Base-by-base conservation (phyloP, 64 coral and sea anemone species). In the Hydrozoanthus tunicans region DNA sequence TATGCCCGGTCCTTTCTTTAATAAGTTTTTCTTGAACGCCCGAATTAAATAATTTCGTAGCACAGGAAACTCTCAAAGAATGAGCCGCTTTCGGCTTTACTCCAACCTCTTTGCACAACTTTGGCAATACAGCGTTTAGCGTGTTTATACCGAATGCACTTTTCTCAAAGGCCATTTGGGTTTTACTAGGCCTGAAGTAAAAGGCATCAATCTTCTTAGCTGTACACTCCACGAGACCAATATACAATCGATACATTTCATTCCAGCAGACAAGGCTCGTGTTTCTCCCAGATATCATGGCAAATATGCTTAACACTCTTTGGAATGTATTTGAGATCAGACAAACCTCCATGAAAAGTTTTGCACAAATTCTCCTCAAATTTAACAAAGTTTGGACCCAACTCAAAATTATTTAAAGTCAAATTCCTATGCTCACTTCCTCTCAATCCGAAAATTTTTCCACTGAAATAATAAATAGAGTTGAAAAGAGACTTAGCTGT, bases 321-420 rank as follows among this genome's bases (percentile, higher is more conserved):
- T 23, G 91, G 63, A 74, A 82, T 69, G 56, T 93, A 83, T 74
- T 89, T 93, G 7, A 93, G 70, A 80, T 89, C 83, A 51, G 54
- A 26, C 70, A 93, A 51, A 15, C 91, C 82, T 15, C 85, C 83
- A 61, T 89, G 85, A 93, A 89, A 89, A 9, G 92, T 93, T 72
- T 92, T 92, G 51, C 67, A 92, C 43, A 77, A 51, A 84, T 77
- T 84, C 73, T 92, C 80, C 23, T 92, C 91, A 77, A 92, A 92
- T 65, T 84, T 91, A 63, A 83, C 67, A 66, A 78, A 92, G 51
- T 92, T 92, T 56, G 80, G 59, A 66, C 81, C 80, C 73, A 20
- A 20, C 20, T 20, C 20, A 20, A 20, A 20, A 20, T 20, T 20
- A 20, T 20, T 20, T 20, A 20, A 20, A 20, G 20, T 20, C 20